Evolutionary conservation across 92 coral and sea anemone genomes (phyloP).

Genomic region (Phymanthus crucifer): DNA sequence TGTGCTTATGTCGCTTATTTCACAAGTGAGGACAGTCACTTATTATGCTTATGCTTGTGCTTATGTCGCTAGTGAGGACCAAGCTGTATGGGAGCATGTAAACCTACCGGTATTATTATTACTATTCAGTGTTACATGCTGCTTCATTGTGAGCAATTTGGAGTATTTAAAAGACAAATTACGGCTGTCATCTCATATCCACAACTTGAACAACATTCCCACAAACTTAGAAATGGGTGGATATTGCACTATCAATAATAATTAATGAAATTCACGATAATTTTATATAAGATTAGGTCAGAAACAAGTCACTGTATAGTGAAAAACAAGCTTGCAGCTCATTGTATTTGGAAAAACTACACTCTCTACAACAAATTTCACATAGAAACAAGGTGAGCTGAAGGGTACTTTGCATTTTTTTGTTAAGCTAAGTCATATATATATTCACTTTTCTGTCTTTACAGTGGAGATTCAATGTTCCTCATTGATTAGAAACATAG

Average conservation of each 20-base stretch:
- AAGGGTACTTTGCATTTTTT: constrained; percentile 27
- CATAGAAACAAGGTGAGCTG: constrained; percentile 24
- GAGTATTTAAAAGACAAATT: too few relatives aligned
- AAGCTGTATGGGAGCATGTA: not conserved
- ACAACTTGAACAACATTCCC: not conserved
- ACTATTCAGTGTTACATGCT: not conserved
- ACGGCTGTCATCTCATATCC: not conserved
- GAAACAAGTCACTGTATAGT: not conserved
- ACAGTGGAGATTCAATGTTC: constrained; percentile 19
- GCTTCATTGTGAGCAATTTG: not conserved
- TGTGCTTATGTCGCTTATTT: too few relatives aligned
- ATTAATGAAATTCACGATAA: not conserved
- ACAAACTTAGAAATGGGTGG: constrained; percentile 7
- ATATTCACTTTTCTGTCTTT: constrained; percentile 29
- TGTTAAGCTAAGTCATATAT: constrained; percentile 23
- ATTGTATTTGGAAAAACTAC: not conserved
- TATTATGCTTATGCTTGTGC: too few relatives aligned
- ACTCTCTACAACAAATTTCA: constrained; percentile 19
- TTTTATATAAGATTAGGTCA: not conserved
- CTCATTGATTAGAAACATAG: constrained; percentile 15
- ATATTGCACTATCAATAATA: not conserved
- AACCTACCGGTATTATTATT: too few relatives aligned
- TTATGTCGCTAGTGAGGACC: too few relatives aligned
- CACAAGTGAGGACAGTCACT: too few relatives aligned
- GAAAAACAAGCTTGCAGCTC: constrained; percentile 10